phyloP scores from a whole-genome alignment of 2,113 vertebrate genomes.

The Motacilla tschutschensis region DNA sequence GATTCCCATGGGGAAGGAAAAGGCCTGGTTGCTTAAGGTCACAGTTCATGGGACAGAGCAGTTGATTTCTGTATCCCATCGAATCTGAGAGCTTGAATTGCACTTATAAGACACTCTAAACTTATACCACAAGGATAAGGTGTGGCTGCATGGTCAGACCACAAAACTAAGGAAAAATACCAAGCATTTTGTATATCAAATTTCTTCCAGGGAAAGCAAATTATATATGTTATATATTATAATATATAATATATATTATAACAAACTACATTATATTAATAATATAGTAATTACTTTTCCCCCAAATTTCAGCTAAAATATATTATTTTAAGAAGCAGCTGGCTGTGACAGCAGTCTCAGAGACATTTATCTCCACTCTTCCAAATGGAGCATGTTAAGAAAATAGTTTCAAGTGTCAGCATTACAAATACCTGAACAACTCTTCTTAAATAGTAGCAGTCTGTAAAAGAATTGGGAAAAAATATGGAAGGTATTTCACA shows the following conservation, averaged over 20 bases:
- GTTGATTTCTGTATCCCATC: not conserved
- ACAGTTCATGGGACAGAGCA: slow-evolving; percentile 59
- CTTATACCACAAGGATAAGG: not conserved
- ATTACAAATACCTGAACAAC: not conserved
- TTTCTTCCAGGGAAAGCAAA: not conserved
- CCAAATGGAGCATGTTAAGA: not conserved
- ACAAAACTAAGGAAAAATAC: not conserved
- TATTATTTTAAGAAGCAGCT: not conserved
- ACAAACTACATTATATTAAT: not conserved
- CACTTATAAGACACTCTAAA: not conserved
- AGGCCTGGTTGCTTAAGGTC: slow-evolving; percentile 55
- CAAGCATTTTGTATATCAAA: not conserved
- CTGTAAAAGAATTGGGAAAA: not conserved
- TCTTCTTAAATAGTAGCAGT: not conserved
- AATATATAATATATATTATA: too few species aligned
- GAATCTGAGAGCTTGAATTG: not conserved
- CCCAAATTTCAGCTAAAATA: not conserved
- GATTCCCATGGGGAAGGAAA: slow-evolving; percentile 63
- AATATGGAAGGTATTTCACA: not conserved
- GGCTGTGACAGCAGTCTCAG: not conserved
- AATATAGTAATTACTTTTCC: not conserved
- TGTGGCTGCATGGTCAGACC: not conserved
- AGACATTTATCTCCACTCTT: not conserved
- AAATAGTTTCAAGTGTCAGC: not conserved
- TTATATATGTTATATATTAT: too few species aligned